A percentile compares a stretch with the other conserved stretches of the same genome.
Evolutionary conservation across 2,113 vertebrate species (phyloP).

Genomic region (Actenoides hombroni): DNA sequence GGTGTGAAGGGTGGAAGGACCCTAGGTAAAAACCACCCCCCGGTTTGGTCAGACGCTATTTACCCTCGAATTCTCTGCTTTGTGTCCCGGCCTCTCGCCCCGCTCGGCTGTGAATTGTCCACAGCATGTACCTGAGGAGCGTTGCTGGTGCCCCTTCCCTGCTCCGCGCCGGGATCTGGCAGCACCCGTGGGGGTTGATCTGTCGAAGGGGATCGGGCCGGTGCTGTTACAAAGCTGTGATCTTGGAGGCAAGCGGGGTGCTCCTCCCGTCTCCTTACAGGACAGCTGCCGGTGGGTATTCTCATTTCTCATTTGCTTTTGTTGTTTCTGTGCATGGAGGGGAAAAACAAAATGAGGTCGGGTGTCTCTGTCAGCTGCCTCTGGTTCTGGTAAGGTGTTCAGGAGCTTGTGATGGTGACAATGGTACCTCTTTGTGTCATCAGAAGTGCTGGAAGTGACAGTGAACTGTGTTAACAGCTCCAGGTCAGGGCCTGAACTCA

Average conservation of each 20-base stretch:
- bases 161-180: background rate
- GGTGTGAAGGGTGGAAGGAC: background rate
- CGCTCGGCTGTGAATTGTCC: rapidly evolving
- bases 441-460: background rate
- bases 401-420: background rate
- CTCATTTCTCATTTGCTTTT: background rate
- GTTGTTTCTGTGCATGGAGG: background rate
- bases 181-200: background rate
- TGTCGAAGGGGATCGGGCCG: background rate
- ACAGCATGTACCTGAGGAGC: slow-evolving; percentile 30
- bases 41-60: background rate
- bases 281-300: slow-evolving; percentile 63
- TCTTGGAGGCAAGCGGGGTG: slow-evolving; percentile 76
- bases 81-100: background rate
- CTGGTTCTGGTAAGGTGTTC: background rate
- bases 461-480: background rate
- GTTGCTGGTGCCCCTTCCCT: background rate
- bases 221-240: slow-evolving; percentile 67
- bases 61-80: background rate
- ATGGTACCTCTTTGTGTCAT: background rate
- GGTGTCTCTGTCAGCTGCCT: background rate
- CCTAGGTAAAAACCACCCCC: background rate
- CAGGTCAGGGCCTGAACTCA: background rate
- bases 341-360: background rate
- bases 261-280: slow-evolving; percentile 73